A percentile compares a stretch with the other conserved stretches of the same genome.
These are phyloP conservation scores for Hoplostethus atlanticus DNA, from an alignment of 2,797 vertebrate genomes.

Conservation along the genomic window DNA sequence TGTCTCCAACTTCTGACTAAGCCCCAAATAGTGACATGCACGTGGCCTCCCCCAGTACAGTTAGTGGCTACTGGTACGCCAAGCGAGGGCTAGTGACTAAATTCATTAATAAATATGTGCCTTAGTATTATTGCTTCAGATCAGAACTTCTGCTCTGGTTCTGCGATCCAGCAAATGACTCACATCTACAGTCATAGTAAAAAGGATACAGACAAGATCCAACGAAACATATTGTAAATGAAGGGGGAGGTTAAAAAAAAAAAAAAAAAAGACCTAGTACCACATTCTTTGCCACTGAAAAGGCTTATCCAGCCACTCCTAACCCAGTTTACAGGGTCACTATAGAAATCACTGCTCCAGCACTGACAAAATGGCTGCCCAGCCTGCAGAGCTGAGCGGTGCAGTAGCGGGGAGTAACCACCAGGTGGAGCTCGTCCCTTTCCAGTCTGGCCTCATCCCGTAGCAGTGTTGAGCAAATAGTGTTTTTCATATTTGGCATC, in stretches of 20 bases:
- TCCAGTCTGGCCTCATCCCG: slow-evolving; percentile 36
- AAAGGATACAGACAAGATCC: slow-evolving; percentile 23
- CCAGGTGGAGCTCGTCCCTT: slow-evolving; percentile 41
- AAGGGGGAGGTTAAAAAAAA: slow-evolving; percentile 40
- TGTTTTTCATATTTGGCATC: slow-evolving; percentile 86
- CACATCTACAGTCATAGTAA: slow-evolving; percentile 33
- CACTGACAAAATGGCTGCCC: slow-evolving; percentile 66
- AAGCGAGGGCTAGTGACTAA: not conserved
- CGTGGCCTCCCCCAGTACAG: not conserved
- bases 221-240: slow-evolving; percentile 23
- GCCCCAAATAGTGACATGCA: not conserved
- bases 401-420: slow-evolving; percentile 37
- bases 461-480: slow-evolving; percentile 27
- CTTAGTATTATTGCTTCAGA: slow-evolving; percentile 47
- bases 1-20: not conserved
- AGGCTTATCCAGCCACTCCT: slow-evolving; percentile 26
- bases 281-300: slow-evolving; percentile 22
- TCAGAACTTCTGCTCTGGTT: slow-evolving; percentile 2
- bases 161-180: slow-evolving; percentile 39
- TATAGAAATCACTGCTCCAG: slow-evolving; percentile 26
- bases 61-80: not conserved
- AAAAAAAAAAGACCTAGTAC: slow-evolving; percentile 45
- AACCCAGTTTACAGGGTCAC: slow-evolving; percentile 52
- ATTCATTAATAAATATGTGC: slow-evolving; percentile 42
- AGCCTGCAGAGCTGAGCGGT: slow-evolving; percentile 13